Conservation (phyloP, 2,797 vertebrate genomes). For the Acanthiza pusilla region DNA sequence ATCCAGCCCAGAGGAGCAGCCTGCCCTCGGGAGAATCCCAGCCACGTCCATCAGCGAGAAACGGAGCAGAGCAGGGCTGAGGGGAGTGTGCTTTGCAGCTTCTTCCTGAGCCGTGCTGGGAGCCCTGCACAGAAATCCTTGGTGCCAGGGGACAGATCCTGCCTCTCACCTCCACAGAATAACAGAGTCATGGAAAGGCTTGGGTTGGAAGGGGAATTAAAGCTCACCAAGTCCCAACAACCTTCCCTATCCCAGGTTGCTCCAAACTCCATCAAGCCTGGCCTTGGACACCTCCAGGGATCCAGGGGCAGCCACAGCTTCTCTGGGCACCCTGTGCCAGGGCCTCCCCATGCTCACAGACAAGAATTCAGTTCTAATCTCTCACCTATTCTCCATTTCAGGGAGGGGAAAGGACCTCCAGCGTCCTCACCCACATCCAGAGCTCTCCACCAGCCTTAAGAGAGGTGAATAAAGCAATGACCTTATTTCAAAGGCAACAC, state of each 20-base stretch:
- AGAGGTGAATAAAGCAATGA: background rate
- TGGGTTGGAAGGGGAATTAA: background rate
- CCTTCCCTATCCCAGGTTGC: accelerated
- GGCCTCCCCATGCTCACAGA: accelerated
- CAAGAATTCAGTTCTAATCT: background rate
- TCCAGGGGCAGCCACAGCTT: background rate
- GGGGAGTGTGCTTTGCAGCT: background rate
- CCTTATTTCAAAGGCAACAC: background rate
- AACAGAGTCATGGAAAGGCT: background rate
- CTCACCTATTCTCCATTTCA: background rate
- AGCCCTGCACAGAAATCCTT: background rate
- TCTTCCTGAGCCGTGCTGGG: background rate
- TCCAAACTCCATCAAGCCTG: accelerated
- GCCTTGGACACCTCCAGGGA: background rate
- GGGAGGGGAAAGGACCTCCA: background rate
- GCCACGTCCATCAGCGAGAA: accelerated
- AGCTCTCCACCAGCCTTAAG: background rate
- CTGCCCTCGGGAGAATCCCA: background rate
- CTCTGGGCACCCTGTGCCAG: background rate
- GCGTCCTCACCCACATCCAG: background rate
- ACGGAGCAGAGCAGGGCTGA: background rate
- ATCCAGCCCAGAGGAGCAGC: background rate
- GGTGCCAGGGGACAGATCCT: background rate
- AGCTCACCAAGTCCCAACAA: background rate
- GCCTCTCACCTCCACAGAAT: background rate